Percentiles rank a stretch among this genome's conserved stretches.
Conservation (phyloP, 2,797 vertebrate species). For the Rhodeus uyekii region DNA sequence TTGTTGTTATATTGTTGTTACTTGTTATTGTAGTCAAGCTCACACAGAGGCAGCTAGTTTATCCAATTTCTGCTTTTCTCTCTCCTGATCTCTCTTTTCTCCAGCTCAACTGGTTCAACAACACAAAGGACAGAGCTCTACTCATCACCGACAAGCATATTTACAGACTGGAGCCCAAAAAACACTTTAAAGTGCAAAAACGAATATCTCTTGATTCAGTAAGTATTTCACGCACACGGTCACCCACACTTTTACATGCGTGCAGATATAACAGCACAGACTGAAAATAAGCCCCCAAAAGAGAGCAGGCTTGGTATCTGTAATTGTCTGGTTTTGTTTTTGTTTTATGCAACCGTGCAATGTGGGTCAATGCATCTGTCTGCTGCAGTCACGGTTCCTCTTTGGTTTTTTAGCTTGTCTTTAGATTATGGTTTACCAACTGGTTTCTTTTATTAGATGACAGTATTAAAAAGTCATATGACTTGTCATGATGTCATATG, state of each 20-base stretch:
- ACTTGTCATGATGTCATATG: neutral
- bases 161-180: conserved; percentile 88
- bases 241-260: neutral
- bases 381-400: conserved; percentile 7
- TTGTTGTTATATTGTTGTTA: conserved; percentile 7
- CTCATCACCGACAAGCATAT: conserved; percentile 86
- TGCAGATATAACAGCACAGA: neutral
- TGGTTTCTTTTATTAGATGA: neutral
- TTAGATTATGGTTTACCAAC: neutral
- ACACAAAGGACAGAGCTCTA: conserved; percentile 84
- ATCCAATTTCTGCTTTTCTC: neutral
- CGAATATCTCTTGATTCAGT: conserved; percentile 79
- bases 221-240: conserved; percentile 63
- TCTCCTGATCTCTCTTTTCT: conserved; percentile 1
- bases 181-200: conserved; percentile 85
- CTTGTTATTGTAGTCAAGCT: neutral
- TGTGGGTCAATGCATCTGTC: conserved; percentile 32
- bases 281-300: neutral
- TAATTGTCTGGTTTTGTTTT: neutral
- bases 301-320: neutral
- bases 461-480: neutral
- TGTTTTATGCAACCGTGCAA: conserved; percentile 23
- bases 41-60: neutral
- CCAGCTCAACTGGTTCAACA: conserved; percentile 88
- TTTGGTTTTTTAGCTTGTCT: neutral